Conservation (phyloP, 2,888 invertebrate species). For the Tenthredo notha region DNA sequence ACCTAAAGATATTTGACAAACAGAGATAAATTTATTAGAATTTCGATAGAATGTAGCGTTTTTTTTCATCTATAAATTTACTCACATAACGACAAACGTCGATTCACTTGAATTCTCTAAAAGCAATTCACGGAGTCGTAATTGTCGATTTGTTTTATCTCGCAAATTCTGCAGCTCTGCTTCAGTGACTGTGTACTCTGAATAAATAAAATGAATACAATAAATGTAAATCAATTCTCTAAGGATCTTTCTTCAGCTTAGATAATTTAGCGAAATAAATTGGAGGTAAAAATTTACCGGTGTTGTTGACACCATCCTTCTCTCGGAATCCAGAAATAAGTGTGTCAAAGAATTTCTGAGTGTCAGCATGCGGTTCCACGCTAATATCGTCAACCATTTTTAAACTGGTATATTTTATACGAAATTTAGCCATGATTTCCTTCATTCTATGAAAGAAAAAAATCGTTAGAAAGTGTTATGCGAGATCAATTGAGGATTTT, state of each 20-base stretch:
- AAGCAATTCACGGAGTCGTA: conserved; percentile 94
- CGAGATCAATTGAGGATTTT: neutral
- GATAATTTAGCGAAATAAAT: conserved; percentile 8
- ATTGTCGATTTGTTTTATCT: conserved; percentile 94
- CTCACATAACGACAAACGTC: conserved; percentile 96
- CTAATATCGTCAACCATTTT: conserved; percentile 95
- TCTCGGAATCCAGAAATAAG: conserved; percentile 85
- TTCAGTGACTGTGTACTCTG: conserved; percentile 86
- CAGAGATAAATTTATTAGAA: neutral
- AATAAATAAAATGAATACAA: conserved; percentile 31
- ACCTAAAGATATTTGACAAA: conserved; percentile 79
- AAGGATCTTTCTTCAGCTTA: conserved; percentile 15
- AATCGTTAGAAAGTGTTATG: neutral
- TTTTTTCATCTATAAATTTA: conserved; percentile 57
- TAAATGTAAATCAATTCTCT: conserved; percentile 15
- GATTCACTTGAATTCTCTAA: conserved; percentile 92
- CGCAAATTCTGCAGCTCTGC: conserved; percentile 87
- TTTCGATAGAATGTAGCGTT: neutral
- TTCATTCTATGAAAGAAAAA: conserved; percentile 87
- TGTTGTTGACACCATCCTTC: conserved; percentile 66
- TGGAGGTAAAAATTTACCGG: conserved; percentile 61
- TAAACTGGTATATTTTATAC: conserved; percentile 95
- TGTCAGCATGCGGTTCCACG: conserved; percentile 88
- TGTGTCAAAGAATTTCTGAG: conserved; percentile 87
- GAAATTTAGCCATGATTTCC: conserved; percentile 93